Percentiles rank a stretch among this genome's conserved stretches.
These are phyloP conservation scores for Tympanoctomys barrerae DNA, from an alignment of 2,797 vertebrate genomes.

Conservation along the genomic window DNA sequence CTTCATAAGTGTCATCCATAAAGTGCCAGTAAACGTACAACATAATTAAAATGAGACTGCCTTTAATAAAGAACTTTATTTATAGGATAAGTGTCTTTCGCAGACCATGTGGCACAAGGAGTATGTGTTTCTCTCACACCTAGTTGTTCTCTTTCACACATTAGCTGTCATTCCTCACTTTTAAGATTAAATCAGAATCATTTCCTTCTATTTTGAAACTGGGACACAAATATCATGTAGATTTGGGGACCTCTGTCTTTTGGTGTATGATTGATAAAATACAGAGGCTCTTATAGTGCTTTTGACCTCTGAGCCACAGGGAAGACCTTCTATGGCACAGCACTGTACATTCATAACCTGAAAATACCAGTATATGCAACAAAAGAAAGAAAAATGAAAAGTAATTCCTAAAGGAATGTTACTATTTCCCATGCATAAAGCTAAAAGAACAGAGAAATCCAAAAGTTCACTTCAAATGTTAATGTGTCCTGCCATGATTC, in stretches of 20 bases:
- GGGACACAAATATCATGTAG: neutral
- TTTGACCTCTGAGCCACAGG: neutral
- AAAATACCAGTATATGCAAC: neutral
- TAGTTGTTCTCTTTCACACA: neutral
- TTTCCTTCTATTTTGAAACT: neutral
- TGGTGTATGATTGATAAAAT: neutral
- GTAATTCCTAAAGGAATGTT: neutral
- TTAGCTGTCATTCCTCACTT: conserved; percentile 22
- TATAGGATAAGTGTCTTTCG: conserved; percentile 23
- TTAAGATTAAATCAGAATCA: conserved; percentile 13
- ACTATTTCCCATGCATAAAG: neutral
- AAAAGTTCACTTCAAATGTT: neutral
- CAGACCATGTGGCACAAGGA: neutral
- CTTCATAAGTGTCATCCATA: neutral
- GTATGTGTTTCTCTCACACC: neutral
- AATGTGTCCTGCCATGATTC: neutral
- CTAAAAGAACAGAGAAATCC: neutral
- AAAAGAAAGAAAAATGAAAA: neutral
- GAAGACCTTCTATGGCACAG: neutral
- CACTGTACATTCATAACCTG: neutral
- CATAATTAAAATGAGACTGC: conserved; percentile 46
- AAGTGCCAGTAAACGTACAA: conserved; percentile 36
- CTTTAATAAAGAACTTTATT: conserved; percentile 54
- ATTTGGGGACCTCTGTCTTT: neutral
- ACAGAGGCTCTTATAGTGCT: neutral